These are phyloP conservation scores for Apomyelois bistriatella DNA, from an alignment of 2,888 invertebrate genomes.

Conservation along the genomic window DNA sequence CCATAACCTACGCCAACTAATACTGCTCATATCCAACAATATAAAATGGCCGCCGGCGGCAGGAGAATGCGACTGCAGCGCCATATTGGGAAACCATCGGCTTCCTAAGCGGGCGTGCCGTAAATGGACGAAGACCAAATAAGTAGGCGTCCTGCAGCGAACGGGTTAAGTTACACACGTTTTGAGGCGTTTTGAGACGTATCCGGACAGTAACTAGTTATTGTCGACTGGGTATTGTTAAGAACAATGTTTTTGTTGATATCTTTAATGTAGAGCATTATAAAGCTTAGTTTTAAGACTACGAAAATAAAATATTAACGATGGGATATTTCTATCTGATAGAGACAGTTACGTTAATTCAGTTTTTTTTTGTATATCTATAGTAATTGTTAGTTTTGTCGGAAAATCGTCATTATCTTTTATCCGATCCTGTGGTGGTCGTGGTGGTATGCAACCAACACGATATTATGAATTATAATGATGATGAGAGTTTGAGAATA, in stretches of 20 bases:
- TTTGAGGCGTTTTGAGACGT: conserved; percentile 35
- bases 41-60: conserved; percentile 2
- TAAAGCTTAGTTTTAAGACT: no score
- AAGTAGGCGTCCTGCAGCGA: conserved; percentile 41
- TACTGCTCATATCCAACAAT: conserved; percentile 40
- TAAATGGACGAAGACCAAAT: conserved; percentile 47
- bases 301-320: no score
- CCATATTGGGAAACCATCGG: conserved; percentile 19
- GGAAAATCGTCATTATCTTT: no score
- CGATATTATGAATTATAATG: no score
- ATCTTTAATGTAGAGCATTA: not conserved
- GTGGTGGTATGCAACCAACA: no score
- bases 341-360: no score
- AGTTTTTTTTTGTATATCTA: no score
- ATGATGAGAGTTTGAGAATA: no score
- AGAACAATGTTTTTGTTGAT: not conserved
- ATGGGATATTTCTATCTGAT: no score
- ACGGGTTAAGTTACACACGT: conserved; percentile 47
- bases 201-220: conserved; percentile 2
- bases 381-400: no score
- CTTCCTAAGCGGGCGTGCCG: conserved; percentile 20
- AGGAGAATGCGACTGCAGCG: conserved; percentile 35
- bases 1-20: conserved; percentile 8
- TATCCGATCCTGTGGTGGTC: no score
- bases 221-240: not conserved